A percentile compares a stretch with the other conserved stretches of the same genome.
Conservation (phyloP, 2,888 invertebrate genomes). For the Scelioninae gen. 2 region DNA sequence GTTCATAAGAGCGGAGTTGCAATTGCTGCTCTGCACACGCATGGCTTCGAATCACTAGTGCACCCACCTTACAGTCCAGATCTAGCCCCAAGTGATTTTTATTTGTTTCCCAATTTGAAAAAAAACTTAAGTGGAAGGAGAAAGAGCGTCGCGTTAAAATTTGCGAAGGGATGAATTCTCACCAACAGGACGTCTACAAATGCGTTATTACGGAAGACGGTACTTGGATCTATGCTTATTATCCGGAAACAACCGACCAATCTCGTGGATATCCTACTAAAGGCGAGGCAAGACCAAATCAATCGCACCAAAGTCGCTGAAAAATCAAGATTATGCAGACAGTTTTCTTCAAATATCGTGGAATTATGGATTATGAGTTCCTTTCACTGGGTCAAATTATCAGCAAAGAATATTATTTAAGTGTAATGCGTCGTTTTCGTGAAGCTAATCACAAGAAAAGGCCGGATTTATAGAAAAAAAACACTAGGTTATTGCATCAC, state of each 20-base stretch:
- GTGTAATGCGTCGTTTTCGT: conserved; percentile 18
- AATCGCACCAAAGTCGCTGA: conserved; percentile 15
- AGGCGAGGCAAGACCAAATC: conserved; percentile 26
- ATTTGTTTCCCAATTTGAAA: too few species aligned
- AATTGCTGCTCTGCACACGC: too few species aligned
- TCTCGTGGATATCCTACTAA: conserved; percentile 19
- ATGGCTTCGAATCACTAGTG: too few species aligned
- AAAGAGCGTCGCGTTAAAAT: too few species aligned
- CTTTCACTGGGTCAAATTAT: neutral
- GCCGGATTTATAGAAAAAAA: conserved; percentile 25
- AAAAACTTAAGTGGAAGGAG: too few species aligned
- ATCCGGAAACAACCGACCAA: conserved; percentile 20
- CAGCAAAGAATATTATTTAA: conserved; percentile 17
- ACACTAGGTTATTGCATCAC: conserved; percentile 19
- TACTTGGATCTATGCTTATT: conserved; percentile 13
- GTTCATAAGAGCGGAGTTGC: too few species aligned
- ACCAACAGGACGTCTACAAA: neutral
- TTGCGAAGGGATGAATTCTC: conserved; percentile 6
- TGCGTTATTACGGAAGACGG: conserved; percentile 19
- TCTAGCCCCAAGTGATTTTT: too few species aligned
- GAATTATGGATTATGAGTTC: neutral
- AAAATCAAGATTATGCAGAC: conserved; percentile 1
- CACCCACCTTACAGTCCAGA: too few species aligned
- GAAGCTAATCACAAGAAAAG: conserved; percentile 17
- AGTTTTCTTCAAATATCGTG: conserved; percentile 32